phyloP scores from a whole-genome alignment of 2,888 invertebrate species.

The Xestoiulus laeticollis region DNA sequence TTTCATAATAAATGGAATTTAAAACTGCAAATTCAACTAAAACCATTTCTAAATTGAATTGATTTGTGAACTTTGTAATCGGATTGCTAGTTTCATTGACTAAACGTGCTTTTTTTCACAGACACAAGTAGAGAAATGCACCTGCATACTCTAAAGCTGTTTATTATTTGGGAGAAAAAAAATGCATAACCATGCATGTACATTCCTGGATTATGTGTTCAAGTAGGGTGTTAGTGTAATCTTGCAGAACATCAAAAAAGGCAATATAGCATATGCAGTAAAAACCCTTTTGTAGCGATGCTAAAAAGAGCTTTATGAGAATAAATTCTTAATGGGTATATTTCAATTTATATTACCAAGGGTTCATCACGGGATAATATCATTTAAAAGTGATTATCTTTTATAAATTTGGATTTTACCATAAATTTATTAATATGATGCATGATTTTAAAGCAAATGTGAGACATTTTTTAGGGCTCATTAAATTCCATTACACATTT shows the following conservation, averaged over 20 bases:
- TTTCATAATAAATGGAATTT: too few species aligned
- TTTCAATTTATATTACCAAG: not conserved
- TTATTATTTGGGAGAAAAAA: not conserved
- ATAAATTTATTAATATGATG: too few species aligned
- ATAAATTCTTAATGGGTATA: not conserved
- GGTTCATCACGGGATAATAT: too few species aligned
- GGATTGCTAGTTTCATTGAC: too few species aligned
- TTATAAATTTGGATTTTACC: too few species aligned
- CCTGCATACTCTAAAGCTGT: not conserved
- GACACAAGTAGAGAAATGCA: not conserved
- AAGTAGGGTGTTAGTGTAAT: not conserved
- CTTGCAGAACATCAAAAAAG: not conserved
- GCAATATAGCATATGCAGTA: not conserved
- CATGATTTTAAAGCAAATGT: too few species aligned
- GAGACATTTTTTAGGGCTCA: too few species aligned
- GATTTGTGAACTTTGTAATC: too few species aligned
- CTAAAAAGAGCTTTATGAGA: not conserved
- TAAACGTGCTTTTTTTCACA: too few species aligned
- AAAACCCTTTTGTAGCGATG: not conserved
- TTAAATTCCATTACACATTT: not conserved
- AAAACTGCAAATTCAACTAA: too few species aligned
- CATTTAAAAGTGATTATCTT: too few species aligned
- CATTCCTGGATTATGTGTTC: not conserved
- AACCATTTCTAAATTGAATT: too few species aligned
- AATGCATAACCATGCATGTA: not conserved